These are phyloP conservation scores for Caradrina clavipalpis DNA, from an alignment of 2,888 invertebrate species.

Conservation along the genomic window DNA sequence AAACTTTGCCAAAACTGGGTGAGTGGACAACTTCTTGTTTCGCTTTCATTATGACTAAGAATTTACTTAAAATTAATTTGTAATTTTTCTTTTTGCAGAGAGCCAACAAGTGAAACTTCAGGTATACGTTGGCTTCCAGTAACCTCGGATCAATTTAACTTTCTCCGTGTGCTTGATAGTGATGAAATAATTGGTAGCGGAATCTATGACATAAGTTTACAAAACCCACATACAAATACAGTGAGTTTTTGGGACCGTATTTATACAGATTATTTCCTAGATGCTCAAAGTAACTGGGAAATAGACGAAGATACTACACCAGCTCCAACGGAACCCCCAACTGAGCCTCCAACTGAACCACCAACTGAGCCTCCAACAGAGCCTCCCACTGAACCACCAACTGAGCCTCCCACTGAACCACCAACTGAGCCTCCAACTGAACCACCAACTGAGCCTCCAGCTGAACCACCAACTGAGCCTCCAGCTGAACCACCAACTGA, in stretches of 20 bases:
- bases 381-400: no score
- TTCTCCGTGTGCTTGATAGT: constrained; percentile 74
- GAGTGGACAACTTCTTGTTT: constrained; percentile 47
- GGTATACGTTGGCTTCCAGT: constrained; percentile 76
- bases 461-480: background rate
- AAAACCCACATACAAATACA: constrained; percentile 73
- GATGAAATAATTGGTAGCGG: constrained; percentile 67
- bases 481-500: background rate
- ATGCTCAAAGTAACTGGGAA: constrained; percentile 79
- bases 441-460: no score
- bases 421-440: background rate
- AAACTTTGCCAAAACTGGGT: constrained; percentile 85
- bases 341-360: background rate
- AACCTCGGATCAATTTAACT: constrained; percentile 64
- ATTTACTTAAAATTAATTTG: background rate
- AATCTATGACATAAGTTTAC: constrained; percentile 70
- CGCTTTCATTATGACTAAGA: background rate
- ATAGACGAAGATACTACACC: constrained; percentile 48
- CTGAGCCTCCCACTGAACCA: background rate
- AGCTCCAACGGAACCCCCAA: background rate
- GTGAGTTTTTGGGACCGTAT: constrained; percentile 80
- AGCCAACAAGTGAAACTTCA: constrained; percentile 77
- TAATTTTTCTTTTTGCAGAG: constrained; percentile 70
- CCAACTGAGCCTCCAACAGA: no score
- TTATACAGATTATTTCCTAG: constrained; percentile 77